Evolutionary conservation across 2,888 invertebrate genomes (phyloP).

Genomic region (Orthosia gracilis): DNA sequence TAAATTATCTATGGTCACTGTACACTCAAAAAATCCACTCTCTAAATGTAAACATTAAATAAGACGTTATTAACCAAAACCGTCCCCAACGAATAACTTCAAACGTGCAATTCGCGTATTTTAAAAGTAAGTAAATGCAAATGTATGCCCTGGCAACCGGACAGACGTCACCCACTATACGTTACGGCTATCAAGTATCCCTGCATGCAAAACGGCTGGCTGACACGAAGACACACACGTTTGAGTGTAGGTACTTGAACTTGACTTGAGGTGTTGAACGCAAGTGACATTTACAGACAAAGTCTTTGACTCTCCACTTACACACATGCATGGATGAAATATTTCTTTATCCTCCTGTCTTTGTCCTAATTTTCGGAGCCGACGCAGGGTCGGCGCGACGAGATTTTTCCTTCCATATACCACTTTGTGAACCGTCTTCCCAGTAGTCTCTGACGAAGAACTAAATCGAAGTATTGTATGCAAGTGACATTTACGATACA

Average conservation of each 20-base stretch:
- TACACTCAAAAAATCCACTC: neutral
- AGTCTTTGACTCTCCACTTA: constrained; percentile 53
- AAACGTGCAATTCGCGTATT: constrained; percentile 72
- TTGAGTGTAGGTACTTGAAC: constrained; percentile 85
- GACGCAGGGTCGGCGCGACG: no score
- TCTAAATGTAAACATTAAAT: neutral
- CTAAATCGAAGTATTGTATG: neutral
- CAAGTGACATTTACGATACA: neutral
- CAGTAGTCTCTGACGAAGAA: neutral
- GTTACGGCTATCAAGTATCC: constrained; percentile 62
- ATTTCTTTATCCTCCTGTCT: no score
- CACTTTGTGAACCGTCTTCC: neutral
- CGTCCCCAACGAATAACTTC: constrained; percentile 37
- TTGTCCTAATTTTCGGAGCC: neutral
- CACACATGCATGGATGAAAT: constrained; percentile 9
- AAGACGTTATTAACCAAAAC: constrained; percentile 16
- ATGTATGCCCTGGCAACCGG: constrained; percentile 74
- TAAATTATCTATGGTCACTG: neutral
- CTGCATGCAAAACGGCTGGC: constrained; percentile 72
- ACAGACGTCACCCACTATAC: constrained; percentile 77
- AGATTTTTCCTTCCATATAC: neutral
- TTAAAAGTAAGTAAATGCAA: constrained; percentile 80
- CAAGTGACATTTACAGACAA: constrained; percentile 63
- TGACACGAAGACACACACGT: constrained; percentile 76
- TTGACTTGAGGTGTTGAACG: constrained; percentile 79